Conservation (phyloP, 1,140 invertebrate genomes). For the Kradibia gibbosae region DNA sequence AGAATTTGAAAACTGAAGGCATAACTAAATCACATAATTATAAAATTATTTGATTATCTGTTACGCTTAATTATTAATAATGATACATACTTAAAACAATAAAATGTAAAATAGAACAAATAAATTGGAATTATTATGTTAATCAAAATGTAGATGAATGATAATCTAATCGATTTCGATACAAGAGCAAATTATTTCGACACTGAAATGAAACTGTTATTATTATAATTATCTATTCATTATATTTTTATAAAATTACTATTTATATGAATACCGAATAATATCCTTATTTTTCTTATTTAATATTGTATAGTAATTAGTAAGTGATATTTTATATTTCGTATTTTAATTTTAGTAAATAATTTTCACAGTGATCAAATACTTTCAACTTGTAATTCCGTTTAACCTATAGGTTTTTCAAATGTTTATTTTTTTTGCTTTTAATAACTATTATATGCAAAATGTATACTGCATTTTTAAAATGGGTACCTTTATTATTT, state of each 20-base stretch:
- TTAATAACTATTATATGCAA: background rate
- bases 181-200: background rate
- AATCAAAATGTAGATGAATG: slow-evolving; percentile 3
- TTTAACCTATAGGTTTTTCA: background rate
- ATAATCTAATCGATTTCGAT: background rate
- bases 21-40: no score
- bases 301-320: background rate
- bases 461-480: no score
- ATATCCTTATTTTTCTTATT: background rate
- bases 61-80: background rate
- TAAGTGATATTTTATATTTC: background rate
- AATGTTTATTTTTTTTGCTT: background rate
- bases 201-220: background rate
- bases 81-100: background rate
- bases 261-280: background rate
- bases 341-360: background rate
- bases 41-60: background rate
- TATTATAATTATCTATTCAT: background rate
- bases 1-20: no score
- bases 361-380: no score
- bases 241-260: background rate
- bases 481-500: no score
- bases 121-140: background rate
- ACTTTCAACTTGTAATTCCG: background rate
- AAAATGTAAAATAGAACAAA: background rate